A percentile compares a stretch with the other conserved stretches of the same genome.
phyloP scores from a whole-genome alignment of 2,113 vertebrate genomes.

The Calcarius ornatus region DNA sequence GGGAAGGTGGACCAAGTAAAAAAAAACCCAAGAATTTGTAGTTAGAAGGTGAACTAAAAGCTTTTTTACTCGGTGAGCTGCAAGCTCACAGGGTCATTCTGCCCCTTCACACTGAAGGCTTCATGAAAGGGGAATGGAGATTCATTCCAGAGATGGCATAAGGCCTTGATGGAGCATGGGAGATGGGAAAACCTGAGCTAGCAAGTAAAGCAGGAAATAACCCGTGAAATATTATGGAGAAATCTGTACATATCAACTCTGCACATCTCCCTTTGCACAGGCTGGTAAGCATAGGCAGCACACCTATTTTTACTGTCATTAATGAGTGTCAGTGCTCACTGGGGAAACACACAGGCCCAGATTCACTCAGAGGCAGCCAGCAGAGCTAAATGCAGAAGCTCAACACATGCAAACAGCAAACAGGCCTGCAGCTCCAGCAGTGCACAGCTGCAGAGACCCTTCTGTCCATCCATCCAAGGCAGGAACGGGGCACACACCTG shows the following conservation, averaged over 20 bases:
- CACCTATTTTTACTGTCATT: neutral
- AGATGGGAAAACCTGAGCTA: neutral
- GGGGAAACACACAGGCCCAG: neutral
- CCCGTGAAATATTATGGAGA: neutral
- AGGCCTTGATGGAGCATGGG: neutral
- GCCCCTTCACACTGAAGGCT: neutral
- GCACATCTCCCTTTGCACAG: neutral
- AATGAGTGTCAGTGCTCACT: accelerated
- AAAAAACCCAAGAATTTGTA: neutral
- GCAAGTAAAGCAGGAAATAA: slow-evolving; percentile 2
- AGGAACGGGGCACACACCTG: neutral
- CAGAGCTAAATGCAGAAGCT: neutral
- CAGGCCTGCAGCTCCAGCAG: accelerated
- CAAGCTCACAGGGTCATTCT: neutral
- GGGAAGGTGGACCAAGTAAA: neutral
- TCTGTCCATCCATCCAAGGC: neutral
- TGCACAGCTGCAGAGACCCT: neutral
- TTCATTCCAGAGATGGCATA: neutral
- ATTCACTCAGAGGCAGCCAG: neutral
- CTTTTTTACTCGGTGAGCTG: neutral
- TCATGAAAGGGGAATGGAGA: neutral
- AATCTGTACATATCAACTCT: neutral
- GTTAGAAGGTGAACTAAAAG: neutral
- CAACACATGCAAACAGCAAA: neutral
- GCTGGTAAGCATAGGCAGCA: neutral